phyloP scores from a whole-genome alignment of 2,888 invertebrate genomes.

The Dryobotodes eremita region DNA sequence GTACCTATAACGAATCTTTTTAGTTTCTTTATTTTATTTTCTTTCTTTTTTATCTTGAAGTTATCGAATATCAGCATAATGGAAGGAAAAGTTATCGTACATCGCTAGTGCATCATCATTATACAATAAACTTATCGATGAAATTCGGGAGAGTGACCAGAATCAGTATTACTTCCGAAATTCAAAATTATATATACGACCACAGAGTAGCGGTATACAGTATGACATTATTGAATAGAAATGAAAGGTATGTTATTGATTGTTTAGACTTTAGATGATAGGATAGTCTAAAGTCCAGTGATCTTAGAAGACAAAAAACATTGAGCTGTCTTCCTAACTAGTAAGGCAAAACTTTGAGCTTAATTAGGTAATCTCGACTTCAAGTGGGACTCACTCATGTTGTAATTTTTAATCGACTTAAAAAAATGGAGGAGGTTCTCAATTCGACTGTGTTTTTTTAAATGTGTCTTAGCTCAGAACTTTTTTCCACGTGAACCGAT shows the following conservation, averaged over 20 bases:
- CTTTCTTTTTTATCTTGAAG: not conserved
- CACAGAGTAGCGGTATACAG: conserved; percentile 52
- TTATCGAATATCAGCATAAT: conserved; percentile 67
- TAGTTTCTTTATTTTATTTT: not conserved
- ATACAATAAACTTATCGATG: conserved; percentile 74
- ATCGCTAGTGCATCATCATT: conserved; percentile 58
- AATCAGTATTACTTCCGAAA: conserved; percentile 71
- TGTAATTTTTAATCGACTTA: too few relatives aligned
- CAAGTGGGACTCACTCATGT: not conserved
- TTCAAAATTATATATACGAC: conserved; percentile 44
- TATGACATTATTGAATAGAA: not conserved
- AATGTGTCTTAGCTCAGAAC: too few relatives aligned
- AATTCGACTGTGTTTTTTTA: too few relatives aligned
- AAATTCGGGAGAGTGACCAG: conserved; percentile 61
- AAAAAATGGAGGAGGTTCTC: too few relatives aligned
- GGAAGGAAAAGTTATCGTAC: conserved; percentile 58
- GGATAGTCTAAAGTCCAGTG: not conserved
- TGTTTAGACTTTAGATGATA: not conserved
- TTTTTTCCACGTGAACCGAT: too few relatives aligned
- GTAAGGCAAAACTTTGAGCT: not conserved
- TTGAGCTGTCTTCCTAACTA: not conserved
- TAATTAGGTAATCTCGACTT: not conserved
- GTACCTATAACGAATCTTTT: not conserved
- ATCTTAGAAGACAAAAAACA: not conserved
- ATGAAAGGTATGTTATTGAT: too few relatives aligned